These are phyloP conservation scores for Lepidurus arcticus DNA, from an alignment of 1,140 invertebrate species.

Conservation along the genomic window DNA sequence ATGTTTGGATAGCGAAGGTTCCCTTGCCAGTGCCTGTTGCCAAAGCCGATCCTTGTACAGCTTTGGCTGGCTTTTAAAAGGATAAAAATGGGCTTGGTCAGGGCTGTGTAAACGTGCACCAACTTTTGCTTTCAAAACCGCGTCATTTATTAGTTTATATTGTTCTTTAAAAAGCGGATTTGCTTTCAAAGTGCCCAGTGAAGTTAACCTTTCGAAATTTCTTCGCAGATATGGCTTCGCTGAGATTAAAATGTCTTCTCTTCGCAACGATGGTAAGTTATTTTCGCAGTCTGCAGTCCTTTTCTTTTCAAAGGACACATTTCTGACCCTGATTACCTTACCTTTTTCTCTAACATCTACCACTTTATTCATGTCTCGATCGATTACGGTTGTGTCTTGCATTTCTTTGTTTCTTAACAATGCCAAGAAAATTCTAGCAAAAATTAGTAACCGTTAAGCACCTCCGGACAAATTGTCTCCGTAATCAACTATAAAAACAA, in stretches of 20 bases:
- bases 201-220: not conserved
- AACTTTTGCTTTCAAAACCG: conserved; percentile 4
- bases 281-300: not conserved
- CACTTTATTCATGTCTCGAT: no score
- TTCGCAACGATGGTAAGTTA: not conserved
- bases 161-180: not conserved
- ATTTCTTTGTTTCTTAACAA: no score
- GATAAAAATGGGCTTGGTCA: not conserved
- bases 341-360: no score
- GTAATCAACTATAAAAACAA: no score
- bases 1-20: conserved; percentile 15
- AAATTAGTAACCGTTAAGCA: no score
- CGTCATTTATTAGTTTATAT: not conserved
- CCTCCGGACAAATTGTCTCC: no score
- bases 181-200: not conserved
- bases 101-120: not conserved
- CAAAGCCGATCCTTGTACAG: conserved; percentile 1
- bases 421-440: no score
- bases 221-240: conserved; percentile 4
- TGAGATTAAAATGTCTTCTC: not conserved
- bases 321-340: no score
- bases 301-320: not conserved
- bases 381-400: no score
- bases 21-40: not conserved
- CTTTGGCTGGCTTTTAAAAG: not conserved